Evolutionary conservation across 2,797 vertebrate species (phyloP), one percentile per base, ranked within the genome.

Genomic region (Rhynchotus rufescens): DNA sequence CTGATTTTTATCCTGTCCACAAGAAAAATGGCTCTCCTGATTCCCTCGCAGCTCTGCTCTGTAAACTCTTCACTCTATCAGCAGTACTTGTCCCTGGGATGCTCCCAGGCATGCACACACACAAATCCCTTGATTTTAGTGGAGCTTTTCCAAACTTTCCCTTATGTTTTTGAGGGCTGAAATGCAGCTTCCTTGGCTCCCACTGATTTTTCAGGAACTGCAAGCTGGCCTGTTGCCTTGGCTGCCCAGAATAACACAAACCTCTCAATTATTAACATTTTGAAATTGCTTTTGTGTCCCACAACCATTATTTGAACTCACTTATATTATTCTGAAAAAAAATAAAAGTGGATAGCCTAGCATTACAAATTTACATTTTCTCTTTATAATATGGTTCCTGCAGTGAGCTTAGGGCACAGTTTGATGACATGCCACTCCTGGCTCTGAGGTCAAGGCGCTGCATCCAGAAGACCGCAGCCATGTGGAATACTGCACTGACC

Each of bases 401-500:
- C 20, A 85, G 56, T 45, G 69, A 72, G 7, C 1, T 62, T 52
- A 65, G 78, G 8, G 34, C 30, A 2, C 12, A n/a, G 38, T 28
- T 32, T 62, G 47, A 34, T 79, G 56, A 30, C 8, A 21, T 8
- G 28, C 0, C 10, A 9, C 20, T 61, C 82, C 28, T 75, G 49
- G 28, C 5, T 77, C 73, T 57, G 47, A 3, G 13, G 11, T 60
- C 81, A 61, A 84, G 86, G 12, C n/a, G 12, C 12, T 78, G 69
- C 12, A 51, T 60, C 17, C 69, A 19, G 69, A 87, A 56, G 20
- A 26, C 13, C 16, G 1, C 28, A 11, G 52, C 28, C 12, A 8
- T 0, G 0, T 26, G 26, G 15, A 22, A 34, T 8, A 61, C 7
- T 64, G 7, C 65, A 49, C 5, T 3, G 2, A 3, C 10, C 38